Conservation (phyloP, 2,888 invertebrate species). For the Vandiemenella viatica region DNA sequence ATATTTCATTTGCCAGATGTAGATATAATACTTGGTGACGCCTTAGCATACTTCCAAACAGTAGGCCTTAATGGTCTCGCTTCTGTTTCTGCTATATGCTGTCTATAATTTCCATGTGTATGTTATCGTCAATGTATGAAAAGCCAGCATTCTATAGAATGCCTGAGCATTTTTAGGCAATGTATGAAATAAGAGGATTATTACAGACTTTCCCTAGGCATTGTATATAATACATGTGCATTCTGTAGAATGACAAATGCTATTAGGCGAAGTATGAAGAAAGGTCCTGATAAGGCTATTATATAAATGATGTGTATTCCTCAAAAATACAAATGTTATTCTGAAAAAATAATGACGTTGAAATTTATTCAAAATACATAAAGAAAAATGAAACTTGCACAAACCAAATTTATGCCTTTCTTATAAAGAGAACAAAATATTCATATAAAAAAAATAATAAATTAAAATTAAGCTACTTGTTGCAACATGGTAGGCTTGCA, state of each 20-base stretch:
- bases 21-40: too few relatives aligned
- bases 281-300: not conserved
- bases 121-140: not conserved
- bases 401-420: not conserved
- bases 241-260: not conserved
- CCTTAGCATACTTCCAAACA: too few relatives aligned
- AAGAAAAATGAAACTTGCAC: not conserved
- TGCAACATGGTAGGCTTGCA: not conserved
- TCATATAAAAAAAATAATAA: not conserved
- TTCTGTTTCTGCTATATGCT: not conserved
- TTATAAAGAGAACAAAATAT: not conserved
- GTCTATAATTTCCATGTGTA: not conserved
- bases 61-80: too few relatives aligned
- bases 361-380: not conserved
- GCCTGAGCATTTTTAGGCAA: not conserved
- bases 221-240: not conserved
- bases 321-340: slow-evolving; percentile 1
- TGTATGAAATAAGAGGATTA: not conserved
- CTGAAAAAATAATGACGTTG: not conserved
- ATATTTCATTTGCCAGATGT: too few relatives aligned
- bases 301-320: not conserved
- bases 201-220: not conserved
- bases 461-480: slow-evolving; percentile 1
- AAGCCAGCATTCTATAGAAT: not conserved
- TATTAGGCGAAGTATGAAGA: not conserved